These are phyloP conservation scores for Pica pica DNA, from an alignment of 2,113 vertebrate genomes.

Conservation along the genomic window DNA sequence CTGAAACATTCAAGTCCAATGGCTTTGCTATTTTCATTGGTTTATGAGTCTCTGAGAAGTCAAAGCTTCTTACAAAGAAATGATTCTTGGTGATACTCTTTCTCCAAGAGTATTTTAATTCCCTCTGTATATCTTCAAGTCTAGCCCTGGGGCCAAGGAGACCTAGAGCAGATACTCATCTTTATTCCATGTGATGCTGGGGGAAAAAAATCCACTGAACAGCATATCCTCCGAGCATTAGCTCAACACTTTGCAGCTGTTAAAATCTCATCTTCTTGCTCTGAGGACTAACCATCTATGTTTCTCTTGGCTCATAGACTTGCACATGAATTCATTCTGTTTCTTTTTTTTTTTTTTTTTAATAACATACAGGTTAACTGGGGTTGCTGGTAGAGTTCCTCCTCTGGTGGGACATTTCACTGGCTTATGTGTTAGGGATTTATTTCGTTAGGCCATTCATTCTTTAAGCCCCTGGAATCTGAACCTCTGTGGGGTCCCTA, in stretches of 20 bases:
- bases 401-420: neutral
- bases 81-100: neutral
- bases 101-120: neutral
- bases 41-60: neutral
- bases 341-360: neutral
- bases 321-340: neutral
- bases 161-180: neutral
- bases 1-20: neutral
- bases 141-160: neutral
- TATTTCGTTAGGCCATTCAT: neutral
- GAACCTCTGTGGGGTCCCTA: neutral
- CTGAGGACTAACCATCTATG: neutral
- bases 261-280: slow-evolving; percentile 8
- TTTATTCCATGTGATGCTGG: neutral
- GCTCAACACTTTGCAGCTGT: neutral
- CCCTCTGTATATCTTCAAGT: neutral
- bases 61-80: neutral
- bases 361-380: neutral
- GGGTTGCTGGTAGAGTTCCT: neutral
- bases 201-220: neutral
- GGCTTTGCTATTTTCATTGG: neutral
- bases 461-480: slow-evolving; percentile 21
- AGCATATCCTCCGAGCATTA: neutral
- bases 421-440: neutral
- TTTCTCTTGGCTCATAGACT: neutral